Evolutionary conservation across 2,113 vertebrate species (phyloP), one percentile per base, ranked within the genome.

Genomic region (Oncorhynchus masou): DNA sequence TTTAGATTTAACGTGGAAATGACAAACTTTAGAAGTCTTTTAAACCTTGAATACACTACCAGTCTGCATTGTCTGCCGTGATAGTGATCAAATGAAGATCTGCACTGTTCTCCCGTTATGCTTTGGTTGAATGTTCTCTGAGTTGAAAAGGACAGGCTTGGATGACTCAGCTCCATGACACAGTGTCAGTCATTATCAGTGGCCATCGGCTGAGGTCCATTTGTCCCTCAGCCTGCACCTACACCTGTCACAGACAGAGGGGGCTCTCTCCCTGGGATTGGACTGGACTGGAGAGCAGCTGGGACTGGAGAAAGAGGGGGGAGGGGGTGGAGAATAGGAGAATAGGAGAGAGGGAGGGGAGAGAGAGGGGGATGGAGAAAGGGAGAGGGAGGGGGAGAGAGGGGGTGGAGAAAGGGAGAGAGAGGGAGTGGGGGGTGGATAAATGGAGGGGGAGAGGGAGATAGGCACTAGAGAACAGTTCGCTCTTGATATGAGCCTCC

Each of bases 231-330:
- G 68, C 16, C 57, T 70, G 88, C 79, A 87, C 75, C 85, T 31
- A 78, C 24, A 0, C 13, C 70, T 49, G 22, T 16, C 19, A 74
- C 87, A 87, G 89, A 92, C 88, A 92, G 91, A 87, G 88, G 88
- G 90, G 84, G 81, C 90, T 88, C 66, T 68, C 60, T 83, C 80
- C 84, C 89, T 88, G 79, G 68, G 7, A 45, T 85, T 60, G 67
- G n/a, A n/a, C 8, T 69, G 73, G 80, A 83, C 79, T 72, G 24
- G 24, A 27, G 27, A 68, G 71, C 64, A 66, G 64, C 11, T n/a
- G 25, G 39, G 70, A 12, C 59, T 62, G 59, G 24, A 25, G 39
- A 71, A 29, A 68, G 65, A 48, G 65, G 22, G 39, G 49, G 72
- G 27, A 39, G 8, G 71, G 25, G 29, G 70, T 1, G 24, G 71